A percentile compares a stretch with the other conserved stretches of the same genome.
These are phyloP conservation scores for Eptatretus burgeri DNA, from an alignment of 2,113 vertebrate genomes.

Conservation along the genomic window DNA sequence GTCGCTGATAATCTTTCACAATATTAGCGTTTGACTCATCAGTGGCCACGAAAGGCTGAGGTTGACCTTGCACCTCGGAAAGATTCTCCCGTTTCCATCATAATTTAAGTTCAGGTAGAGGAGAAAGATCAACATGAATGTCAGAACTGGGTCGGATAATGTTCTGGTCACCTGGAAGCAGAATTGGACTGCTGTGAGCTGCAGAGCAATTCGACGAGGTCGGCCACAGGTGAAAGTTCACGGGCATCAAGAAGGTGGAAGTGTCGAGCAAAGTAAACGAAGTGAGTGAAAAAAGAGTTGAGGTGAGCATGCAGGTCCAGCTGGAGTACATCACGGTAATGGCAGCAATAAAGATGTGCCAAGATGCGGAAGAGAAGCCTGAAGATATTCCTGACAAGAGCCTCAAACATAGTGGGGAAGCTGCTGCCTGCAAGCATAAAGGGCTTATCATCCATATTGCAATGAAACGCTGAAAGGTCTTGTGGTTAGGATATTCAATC, in stretches of 20 bases:
- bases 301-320: slow-evolving; percentile 89
- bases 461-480: not conserved
- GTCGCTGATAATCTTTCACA: no score
- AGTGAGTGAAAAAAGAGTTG: slow-evolving; percentile 87
- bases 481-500: not conserved
- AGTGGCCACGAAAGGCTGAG: no score
- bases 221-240: slow-evolving; percentile 88
- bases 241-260: slow-evolving; percentile 95
- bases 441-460: slow-evolving; percentile 6
- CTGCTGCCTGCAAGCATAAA: slow-evolving; percentile 38
- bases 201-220: slow-evolving; percentile 84
- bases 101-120: no score
- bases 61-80: no score
- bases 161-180: slow-evolving; percentile 46
- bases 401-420: slow-evolving; percentile 83
- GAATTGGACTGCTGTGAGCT: slow-evolving; percentile 42
- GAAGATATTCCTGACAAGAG: slow-evolving; percentile 90
- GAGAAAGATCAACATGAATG: no score
- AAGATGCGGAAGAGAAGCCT: slow-evolving; percentile 76
- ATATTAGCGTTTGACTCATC: no score
- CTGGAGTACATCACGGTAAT: slow-evolving; percentile 85
- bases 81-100: no score
- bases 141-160: no score
- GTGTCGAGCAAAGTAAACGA: slow-evolving; percentile 85
- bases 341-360: slow-evolving; percentile 93